Evolutionary conservation across 2,888 invertebrate genomes (phyloP), one percentile per base, ranked within the genome.

Genomic region (Exocentrus adspersus): DNA sequence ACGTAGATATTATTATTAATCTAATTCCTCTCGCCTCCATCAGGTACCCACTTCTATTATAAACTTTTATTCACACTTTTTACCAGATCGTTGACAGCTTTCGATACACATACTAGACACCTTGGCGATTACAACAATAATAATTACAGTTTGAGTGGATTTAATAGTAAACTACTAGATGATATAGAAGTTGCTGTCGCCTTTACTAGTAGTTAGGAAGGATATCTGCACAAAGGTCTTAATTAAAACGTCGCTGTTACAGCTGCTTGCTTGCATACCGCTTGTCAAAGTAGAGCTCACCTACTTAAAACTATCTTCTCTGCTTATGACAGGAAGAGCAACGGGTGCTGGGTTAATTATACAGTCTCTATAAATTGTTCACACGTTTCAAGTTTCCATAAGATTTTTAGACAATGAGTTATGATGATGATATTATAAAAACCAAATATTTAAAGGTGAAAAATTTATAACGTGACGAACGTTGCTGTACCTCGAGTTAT

Each of bases 161-260:
- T 28, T 48, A 48, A 48, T 48, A 14, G 28, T 48, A 48, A 48
- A 21, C 24, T 48, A 48, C 12, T 9, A 48, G 24, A 48, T 48
- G 14, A 16, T 16, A 12, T 24, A 28, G 16, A 48, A 48, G 16
- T 48, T n/a, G n/a, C n/a, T n/a, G 28, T 24, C 16, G 24, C 10
- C 14, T 28, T 48, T 28, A 48, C 48, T 28, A 28, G 28, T 16
- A 48, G 48, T 7, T 48, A 48, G 37, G 14, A n/a, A 37, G 37
- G 37, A n/a, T n/a, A 37, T n/a, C n/a, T 1, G 32, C n/a, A 32
- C n/a, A 32, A 32, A 32, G 32, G n/a, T n/a, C n/a, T 1, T n/a
- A n/a, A 37, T 37, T 37, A 37, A 37, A 37, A 37, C 12, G 12
- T 37, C 37, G n/a, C 37, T 37, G 14, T 37, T 37, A 37, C 10